phyloP scores from a whole-genome alignment of 1,140 invertebrate genomes.

The Drosophila baimaii region DNA sequence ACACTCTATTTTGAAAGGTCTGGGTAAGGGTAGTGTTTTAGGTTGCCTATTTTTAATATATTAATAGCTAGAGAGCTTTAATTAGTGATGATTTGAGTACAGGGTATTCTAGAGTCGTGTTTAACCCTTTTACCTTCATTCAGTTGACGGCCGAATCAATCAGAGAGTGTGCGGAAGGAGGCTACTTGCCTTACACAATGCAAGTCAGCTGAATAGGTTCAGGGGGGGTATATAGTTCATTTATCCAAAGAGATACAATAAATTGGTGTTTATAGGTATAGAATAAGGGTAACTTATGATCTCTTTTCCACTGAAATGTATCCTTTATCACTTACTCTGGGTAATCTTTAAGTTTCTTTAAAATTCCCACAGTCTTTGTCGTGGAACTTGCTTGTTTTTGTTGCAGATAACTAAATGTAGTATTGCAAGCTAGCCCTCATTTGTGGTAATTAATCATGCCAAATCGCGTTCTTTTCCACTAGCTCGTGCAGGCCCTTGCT shows the following conservation, averaged over 20 bases:
- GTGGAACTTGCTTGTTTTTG: too few species aligned
- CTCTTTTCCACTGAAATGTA: too few species aligned
- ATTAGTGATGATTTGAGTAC: neutral
- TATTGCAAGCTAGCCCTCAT: neutral
- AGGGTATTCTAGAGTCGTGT: slow-evolving; percentile 1
- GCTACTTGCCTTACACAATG: neutral
- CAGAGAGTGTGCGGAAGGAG: neutral
- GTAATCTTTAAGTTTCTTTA: too few species aligned
- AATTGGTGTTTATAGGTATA: too few species aligned
- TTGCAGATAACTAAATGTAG: neutral
- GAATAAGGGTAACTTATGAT: too few species aligned
- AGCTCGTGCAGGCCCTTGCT: neutral
- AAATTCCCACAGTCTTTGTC: too few species aligned
- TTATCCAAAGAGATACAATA: too few species aligned
- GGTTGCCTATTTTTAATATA: neutral
- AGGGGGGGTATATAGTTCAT: too few species aligned
- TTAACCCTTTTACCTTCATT: neutral
- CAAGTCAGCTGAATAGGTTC: neutral
- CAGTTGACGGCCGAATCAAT: slow-evolving; percentile 12
- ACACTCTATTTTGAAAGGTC: neutral
- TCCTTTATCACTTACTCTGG: too few species aligned
- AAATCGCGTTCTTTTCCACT: neutral
- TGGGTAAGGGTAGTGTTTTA: neutral
- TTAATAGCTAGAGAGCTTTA: neutral
- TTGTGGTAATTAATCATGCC: slow-evolving; percentile 8